Percentiles rank a stretch among this genome's conserved stretches.
Evolutionary conservation across 2,888 invertebrate genomes (phyloP).

Genomic region (Synergus japonicus): DNA sequence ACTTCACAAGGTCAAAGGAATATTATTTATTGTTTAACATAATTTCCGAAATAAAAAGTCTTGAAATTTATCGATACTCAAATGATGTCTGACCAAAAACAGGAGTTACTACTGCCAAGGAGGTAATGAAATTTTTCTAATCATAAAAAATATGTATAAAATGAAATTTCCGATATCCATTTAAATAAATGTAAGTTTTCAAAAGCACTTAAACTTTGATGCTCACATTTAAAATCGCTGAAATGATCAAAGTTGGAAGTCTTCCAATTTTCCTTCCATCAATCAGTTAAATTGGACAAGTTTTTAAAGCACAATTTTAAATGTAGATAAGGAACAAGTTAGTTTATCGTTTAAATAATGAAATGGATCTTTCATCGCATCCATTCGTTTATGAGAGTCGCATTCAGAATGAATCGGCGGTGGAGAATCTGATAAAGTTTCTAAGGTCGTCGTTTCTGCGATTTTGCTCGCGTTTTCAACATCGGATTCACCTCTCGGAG

Average conservation of each 20-base stretch:
- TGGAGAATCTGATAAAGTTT: neutral
- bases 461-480: slow-evolving; percentile 38
- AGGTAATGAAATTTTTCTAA: neutral
- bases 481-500: neutral
- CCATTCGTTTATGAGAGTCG: neutral
- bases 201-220: neutral
- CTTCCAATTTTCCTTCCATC: neutral
- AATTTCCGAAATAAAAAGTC: too few relatives aligned
- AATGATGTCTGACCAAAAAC: too few relatives aligned
- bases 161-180: neutral
- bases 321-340: slow-evolving; percentile 8
- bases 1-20: too few relatives aligned
- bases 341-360: neutral
- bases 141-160: neutral
- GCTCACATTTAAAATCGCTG: neutral
- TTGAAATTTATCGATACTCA: too few relatives aligned
- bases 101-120: neutral
- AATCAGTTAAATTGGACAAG: neutral
- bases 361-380: slow-evolving; percentile 8
- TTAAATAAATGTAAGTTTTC: neutral
- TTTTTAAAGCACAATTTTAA: neutral
- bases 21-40: too few relatives aligned
- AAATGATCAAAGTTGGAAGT: neutral
- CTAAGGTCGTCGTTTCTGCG: neutral
- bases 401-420: slow-evolving; percentile 5